Conservation (phyloP, 2,888 invertebrate species). For the Sminthurinus aureus region DNA sequence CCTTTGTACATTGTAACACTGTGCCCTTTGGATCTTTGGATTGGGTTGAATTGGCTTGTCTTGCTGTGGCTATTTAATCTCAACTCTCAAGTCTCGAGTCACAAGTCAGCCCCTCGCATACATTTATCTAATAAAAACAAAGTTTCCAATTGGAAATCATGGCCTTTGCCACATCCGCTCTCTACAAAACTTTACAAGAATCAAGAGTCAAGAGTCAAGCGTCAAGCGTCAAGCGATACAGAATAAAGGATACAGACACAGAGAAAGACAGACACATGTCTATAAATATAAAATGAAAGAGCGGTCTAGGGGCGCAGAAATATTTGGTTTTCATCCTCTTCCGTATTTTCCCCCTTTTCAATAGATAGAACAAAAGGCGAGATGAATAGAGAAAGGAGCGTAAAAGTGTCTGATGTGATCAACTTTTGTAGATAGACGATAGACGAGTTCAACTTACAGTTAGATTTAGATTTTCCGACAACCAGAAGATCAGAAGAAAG, state of each 20-base stretch:
- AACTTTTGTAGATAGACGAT: conserved; percentile 18
- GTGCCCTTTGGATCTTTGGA: too few species aligned
- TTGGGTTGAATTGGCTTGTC: too few species aligned
- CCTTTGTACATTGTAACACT: background rate
- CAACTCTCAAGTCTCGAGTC: background rate
- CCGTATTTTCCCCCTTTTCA: background rate
- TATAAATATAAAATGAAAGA: too few species aligned
- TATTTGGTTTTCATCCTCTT: too few species aligned
- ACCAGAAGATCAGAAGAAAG: background rate
- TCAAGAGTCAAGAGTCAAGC: too few species aligned
- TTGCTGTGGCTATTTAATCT: background rate
- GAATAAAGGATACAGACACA: too few species aligned
- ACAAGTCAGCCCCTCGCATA: background rate
- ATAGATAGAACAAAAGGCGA: background rate
- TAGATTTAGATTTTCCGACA: background rate
- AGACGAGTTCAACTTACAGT: background rate
- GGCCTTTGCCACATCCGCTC: background rate
- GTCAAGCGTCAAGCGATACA: too few species aligned
- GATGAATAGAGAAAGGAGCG: conserved; percentile 5
- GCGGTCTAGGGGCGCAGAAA: too few species aligned
- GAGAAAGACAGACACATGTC: too few species aligned
- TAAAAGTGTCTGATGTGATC: conserved; percentile 33
- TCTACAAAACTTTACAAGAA: too few species aligned
- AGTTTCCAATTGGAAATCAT: background rate
- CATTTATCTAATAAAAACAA: background rate